Conservation (phyloP, 2,797 vertebrate species). For the Holocentrus rufus region DNA sequence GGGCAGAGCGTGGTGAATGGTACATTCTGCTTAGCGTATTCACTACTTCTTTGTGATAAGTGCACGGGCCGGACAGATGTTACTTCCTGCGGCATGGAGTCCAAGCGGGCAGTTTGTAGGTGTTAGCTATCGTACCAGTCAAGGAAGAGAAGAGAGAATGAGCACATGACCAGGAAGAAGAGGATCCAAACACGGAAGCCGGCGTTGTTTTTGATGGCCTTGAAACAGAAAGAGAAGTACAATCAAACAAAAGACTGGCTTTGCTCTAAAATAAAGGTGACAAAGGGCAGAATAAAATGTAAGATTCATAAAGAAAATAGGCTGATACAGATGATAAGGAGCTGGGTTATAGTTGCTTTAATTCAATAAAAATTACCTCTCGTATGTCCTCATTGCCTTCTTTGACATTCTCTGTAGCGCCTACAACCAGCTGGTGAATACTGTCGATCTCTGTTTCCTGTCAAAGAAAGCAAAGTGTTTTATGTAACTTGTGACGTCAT, state of each 20-base stretch:
- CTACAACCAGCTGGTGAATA: constrained; percentile 96
- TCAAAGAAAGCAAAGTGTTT: constrained; percentile 14
- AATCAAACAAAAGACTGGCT: no score
- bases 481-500: not conserved
- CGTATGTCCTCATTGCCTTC: constrained; percentile 98
- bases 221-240: constrained; percentile 15
- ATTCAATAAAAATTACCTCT: constrained; percentile 82
- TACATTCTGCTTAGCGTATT: constrained; percentile 33
- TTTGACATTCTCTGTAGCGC: constrained; percentile 98
- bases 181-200: constrained; percentile 99
- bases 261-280: not conserved
- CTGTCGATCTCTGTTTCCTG: constrained; percentile 95
- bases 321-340: no score
- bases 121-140: constrained; percentile 98
- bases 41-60: constrained; percentile 19
- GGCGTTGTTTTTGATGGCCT: constrained; percentile 99
- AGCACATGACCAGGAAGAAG: constrained; percentile 99
- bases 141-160: constrained; percentile 96
- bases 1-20: not conserved
- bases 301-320: not conserved
- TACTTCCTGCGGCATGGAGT: constrained; percentile 31
- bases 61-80: constrained; percentile 18
- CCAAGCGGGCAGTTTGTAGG: constrained; percentile 5
- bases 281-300: not conserved
- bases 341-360: not conserved